These are phyloP conservation scores for Oreortyx pictus DNA, from an alignment of 2,797 vertebrate genomes.

Conservation along the genomic window DNA sequence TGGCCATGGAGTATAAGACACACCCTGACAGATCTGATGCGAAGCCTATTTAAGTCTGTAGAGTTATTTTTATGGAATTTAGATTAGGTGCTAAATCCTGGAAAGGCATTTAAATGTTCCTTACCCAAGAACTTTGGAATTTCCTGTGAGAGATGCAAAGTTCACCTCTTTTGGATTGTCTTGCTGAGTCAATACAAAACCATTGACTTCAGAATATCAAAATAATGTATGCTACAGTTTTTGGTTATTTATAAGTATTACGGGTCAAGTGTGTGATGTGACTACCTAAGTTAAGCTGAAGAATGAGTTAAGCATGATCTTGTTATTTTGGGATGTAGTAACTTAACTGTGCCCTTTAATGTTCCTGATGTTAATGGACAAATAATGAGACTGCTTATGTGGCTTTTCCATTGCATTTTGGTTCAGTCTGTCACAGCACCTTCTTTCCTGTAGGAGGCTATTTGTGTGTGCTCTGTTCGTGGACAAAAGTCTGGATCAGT, in stretches of 20 bases:
- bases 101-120: conserved; percentile 38
- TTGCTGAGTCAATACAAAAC: neutral
- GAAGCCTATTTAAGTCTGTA: conserved; percentile 21
- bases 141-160: neutral
- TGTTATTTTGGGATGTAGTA: neutral
- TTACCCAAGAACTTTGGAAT: neutral
- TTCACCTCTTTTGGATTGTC: neutral
- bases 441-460: neutral
- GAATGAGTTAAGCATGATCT: neutral
- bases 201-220: neutral
- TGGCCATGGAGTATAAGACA: neutral
- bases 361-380: neutral
- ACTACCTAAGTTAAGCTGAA: neutral
- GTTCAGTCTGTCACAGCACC: neutral
- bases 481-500: neutral
- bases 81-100: conserved; percentile 28
- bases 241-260: neutral
- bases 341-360: neutral
- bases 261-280: neutral
- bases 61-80: conserved; percentile 46
- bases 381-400: conserved; percentile 7
- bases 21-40: conserved; percentile 23
- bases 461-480: neutral
- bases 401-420: neutral
- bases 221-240: neutral